phyloP scores from a whole-genome alignment of 2,888 invertebrate species.

The Ecdyonurus torrentis region DNA sequence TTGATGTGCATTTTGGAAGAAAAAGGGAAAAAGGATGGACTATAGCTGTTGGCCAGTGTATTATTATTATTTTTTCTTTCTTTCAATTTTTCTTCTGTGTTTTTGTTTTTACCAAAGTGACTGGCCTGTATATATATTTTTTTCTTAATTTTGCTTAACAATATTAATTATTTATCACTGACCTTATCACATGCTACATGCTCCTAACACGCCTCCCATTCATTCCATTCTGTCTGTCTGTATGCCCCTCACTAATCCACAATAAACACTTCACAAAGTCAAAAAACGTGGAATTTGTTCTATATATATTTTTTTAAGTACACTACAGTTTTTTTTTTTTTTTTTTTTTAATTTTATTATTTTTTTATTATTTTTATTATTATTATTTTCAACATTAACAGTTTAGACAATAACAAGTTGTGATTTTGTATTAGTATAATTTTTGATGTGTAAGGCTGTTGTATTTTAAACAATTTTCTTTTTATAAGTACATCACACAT shows the following conservation, averaged over 20 bases:
- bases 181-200: constrained; percentile 1
- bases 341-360: too few relatives aligned
- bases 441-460: not conserved
- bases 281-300: not conserved
- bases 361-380: not conserved
- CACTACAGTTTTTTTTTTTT: not conserved
- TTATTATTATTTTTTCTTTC: too few relatives aligned
- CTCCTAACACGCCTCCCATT: not conserved
- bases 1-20: not conserved
- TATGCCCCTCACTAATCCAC: not conserved
- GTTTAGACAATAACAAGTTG: not conserved
- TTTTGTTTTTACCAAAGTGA: not conserved
- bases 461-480: too few relatives aligned
- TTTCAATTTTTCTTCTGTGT: not conserved
- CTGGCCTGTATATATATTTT: not conserved
- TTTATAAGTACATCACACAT: too few relatives aligned
- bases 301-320: not conserved
- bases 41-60: not conserved
- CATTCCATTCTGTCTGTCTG: too few relatives aligned
- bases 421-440: not conserved
- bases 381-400: not conserved
- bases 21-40: not conserved
- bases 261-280: not conserved
- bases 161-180: constrained; percentile 1
- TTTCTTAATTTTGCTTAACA: not conserved